phyloP scores from a whole-genome alignment of 1,140 invertebrate genomes.

The Coenobita brevimanus region DNA sequence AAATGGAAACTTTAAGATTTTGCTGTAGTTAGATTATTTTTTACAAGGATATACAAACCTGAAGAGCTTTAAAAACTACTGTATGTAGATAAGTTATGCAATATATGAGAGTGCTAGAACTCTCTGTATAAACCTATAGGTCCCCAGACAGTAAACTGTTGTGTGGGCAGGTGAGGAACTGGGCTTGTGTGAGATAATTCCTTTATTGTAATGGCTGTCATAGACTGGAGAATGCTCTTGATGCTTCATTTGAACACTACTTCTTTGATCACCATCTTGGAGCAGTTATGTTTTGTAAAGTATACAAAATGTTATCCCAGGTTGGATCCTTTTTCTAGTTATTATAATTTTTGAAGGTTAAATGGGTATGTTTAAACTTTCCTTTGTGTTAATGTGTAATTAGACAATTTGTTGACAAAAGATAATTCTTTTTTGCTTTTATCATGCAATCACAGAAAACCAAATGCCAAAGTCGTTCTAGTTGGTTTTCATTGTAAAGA shows the following conservation, averaged over 20 bases:
- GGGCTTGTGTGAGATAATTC: conserved; percentile 13
- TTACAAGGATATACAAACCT: too few species aligned
- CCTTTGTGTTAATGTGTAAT: conserved; percentile 28
- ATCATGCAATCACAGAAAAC: background rate
- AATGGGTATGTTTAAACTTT: conserved; percentile 33
- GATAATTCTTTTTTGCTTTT: background rate
- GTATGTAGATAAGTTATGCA: too few species aligned
- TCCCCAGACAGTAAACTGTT: too few species aligned
- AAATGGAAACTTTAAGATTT: too few species aligned
- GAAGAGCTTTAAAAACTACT: too few species aligned
- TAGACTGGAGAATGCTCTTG: conserved; percentile 42
- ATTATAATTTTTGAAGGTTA: conserved; percentile 56
- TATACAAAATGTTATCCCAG: conserved; percentile 37
- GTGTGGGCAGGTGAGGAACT: conserved; percentile 6
- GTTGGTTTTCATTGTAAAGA: conserved; percentile 22
- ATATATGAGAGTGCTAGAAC: too few species aligned
- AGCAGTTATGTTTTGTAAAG: conserved; percentile 21
- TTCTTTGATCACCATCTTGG: background rate
- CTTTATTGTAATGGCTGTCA: conserved; percentile 26
- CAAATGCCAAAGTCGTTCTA: background rate
- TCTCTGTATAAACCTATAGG: too few species aligned
- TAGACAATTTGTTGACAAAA: background rate
- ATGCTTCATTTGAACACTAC: conserved; percentile 15
- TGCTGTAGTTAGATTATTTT: too few species aligned
- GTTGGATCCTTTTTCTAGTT: conserved; percentile 47